Base-by-base conservation (phyloP, 2,113 vertebrate species). In the Podocnemis expansa region DNA sequence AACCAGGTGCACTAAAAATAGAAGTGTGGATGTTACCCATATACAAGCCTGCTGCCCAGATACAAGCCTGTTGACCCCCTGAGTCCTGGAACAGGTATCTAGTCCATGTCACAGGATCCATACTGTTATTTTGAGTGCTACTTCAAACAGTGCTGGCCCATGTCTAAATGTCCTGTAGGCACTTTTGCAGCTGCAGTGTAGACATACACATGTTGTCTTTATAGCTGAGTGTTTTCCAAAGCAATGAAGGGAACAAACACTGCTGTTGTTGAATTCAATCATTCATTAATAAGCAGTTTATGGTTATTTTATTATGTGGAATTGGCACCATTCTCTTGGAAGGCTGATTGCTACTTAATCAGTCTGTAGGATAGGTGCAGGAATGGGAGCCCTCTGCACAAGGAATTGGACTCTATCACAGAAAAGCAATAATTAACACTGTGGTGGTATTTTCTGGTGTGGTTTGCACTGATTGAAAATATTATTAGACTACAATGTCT, bases 391-490 rank as follows among this genome's bases (percentile, higher is more conserved):
- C 94, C 85, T 94, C 84, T 88, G 60, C 67, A 90, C 88, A 43
- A 81, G 82, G 90, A 86, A 81, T 80, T 93, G 92, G 70, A 83
- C 54, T 95, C 38, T 93, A 29, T 91, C 3, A 14, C 52, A 93
- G 76, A 95, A 94, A 91, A 98, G 76, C 83, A 96, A 79, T 51
- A 93, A 82, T 93, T 95, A 88, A 89, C 86, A 82, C 60, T 70
- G n/a, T 95, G 91, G 89, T 92, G 81, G n/a, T 96, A 67, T 95
- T 96, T 97, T 96, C 97, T 96, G 93, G 89, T 95, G 85, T 92
- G 89, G 88, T 95, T 97, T 97, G 75, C 90, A 90, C 80, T 92
- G 47, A 82, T 96, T 93, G 81, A 94, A 96, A 96, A 96, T 79
- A 92, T 29, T 84, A 76, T 86, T 95, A 86, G 60, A 92, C 73